These are phyloP conservation scores for Trichopria drosophilae DNA, from an alignment of 2,888 invertebrate genomes.

Conservation along the genomic window DNA sequence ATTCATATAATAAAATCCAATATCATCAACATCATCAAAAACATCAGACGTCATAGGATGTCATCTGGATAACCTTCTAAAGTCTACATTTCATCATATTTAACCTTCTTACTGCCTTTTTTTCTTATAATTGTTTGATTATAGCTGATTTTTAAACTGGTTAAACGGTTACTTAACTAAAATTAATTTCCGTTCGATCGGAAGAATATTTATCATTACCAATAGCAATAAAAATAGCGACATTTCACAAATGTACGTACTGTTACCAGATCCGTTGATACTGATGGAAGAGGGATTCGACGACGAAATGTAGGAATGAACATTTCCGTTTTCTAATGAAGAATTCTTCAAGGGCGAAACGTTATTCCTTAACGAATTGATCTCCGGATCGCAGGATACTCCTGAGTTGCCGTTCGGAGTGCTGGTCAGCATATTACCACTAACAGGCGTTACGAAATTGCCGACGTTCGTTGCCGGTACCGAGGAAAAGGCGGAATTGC, in stretches of 20 bases:
- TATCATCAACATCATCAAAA: too few relatives aligned
- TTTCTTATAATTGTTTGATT: too few relatives aligned
- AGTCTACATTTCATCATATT: too few relatives aligned
- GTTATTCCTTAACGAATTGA: constrained; percentile 33
- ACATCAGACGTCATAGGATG: too few relatives aligned
- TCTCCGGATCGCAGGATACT: constrained; percentile 31
- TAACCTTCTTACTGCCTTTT: too few relatives aligned
- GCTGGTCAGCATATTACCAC: constrained; percentile 44
- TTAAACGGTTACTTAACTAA: too few relatives aligned
- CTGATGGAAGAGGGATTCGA: constrained; percentile 34
- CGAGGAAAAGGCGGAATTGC: constrained; percentile 39
- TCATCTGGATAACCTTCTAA: too few relatives aligned
- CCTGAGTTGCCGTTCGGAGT: constrained; percentile 41
- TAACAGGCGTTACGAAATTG: constrained; percentile 45
- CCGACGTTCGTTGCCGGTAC: constrained; percentile 29
- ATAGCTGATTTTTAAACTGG: too few relatives aligned
- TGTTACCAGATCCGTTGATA: constrained; percentile 42
- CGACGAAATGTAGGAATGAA: constrained; percentile 32
- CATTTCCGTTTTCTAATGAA: constrained; percentile 45
- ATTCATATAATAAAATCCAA: too few relatives aligned
- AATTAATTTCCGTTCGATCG: too few relatives aligned
- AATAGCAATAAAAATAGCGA: constrained; percentile 11
- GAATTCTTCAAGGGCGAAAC: constrained; percentile 42
- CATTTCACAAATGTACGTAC: too few relatives aligned
- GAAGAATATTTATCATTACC: constrained; percentile 2